phyloP scores from a whole-genome alignment of 2,113 vertebrate genomes.

The Poeciliopsis prolifica region DNA sequence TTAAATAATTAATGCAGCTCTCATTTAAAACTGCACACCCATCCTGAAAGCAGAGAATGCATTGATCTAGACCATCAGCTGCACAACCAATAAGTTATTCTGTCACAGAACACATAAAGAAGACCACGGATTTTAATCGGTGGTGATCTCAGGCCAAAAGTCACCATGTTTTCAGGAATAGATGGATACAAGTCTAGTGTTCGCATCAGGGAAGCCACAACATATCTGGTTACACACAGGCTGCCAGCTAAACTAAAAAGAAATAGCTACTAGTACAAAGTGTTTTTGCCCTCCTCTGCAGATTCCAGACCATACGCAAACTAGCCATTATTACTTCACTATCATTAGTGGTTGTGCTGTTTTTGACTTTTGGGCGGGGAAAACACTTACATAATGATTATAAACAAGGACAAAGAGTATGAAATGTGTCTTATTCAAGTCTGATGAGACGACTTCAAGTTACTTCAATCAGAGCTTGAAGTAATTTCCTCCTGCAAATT shows the following conservation, averaged over 20 bases:
- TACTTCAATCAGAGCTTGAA: too few relatives aligned
- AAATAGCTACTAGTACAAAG: slow-evolving; percentile 53
- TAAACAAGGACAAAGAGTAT: background rate
- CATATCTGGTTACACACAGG: slow-evolving; percentile 67
- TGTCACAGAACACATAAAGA: slow-evolving; percentile 1
- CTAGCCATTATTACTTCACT: slow-evolving; percentile 55
- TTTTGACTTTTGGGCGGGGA: slow-evolving; percentile 31
- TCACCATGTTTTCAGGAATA: slow-evolving; percentile 18
- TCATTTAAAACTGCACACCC: slow-evolving; percentile 12
- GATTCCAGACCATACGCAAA: slow-evolving; percentile 45
- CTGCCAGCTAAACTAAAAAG: slow-evolving; percentile 65
- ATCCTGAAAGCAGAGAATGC: background rate
- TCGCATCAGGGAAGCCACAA: slow-evolving; percentile 54
- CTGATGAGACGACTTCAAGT: background rate
- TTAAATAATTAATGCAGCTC: slow-evolving; percentile 14
- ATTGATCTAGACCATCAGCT: slow-evolving; percentile 17
- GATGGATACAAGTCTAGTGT: slow-evolving; percentile 38
- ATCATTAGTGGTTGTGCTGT: slow-evolving; percentile 56
- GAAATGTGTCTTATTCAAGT: background rate
- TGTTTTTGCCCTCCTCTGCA: slow-evolving; percentile 37
- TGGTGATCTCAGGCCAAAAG: slow-evolving; percentile 11
- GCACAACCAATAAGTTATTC: slow-evolving; percentile 12
- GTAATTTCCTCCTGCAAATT: too few relatives aligned
- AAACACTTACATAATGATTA: background rate
- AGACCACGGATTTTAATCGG: slow-evolving; percentile 21